Conservation (phyloP, 92 coral and sea anemone species). For the Plumapathes pennacea region DNA sequence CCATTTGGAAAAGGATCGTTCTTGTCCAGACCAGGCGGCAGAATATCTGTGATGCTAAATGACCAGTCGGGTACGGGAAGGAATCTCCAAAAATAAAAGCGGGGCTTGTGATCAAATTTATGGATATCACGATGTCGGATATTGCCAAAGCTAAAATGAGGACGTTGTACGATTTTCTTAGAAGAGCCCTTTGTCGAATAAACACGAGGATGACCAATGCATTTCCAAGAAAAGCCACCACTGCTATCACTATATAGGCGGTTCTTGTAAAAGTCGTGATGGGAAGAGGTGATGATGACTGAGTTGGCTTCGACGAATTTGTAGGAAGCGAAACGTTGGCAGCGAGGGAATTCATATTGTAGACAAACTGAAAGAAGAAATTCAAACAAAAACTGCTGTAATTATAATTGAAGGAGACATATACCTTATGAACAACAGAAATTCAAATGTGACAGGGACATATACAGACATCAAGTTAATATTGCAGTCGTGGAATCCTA, state of each 20-base stretch:
- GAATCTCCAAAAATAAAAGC: constrained; percentile 15
- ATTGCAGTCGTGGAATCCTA: too few relatives aligned
- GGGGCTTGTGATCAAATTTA: constrained; percentile 14
- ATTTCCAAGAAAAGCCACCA: constrained; percentile 1
- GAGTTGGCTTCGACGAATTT: too few relatives aligned
- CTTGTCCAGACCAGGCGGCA: constrained; percentile 68
- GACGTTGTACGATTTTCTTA: constrained; percentile 14
- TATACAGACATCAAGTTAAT: too few relatives aligned
- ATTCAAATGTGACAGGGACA: too few relatives aligned
- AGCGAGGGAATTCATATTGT: too few relatives aligned
- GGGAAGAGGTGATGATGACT: too few relatives aligned
- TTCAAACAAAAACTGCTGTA: too few relatives aligned
- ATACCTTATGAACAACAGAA: too few relatives aligned
- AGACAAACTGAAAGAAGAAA: too few relatives aligned
- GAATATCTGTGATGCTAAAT: constrained; percentile 38
- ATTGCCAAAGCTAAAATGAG: constrained; percentile 7
- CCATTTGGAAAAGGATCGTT: constrained; percentile 59
- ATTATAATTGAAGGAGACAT: too few relatives aligned
- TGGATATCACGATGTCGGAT: constrained; percentile 5
- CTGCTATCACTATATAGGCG: constrained; percentile 11
- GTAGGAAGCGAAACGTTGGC: too few relatives aligned
- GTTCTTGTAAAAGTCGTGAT: constrained; percentile 14
- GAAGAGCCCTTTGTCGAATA: not conserved
- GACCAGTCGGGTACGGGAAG: constrained; percentile 19
- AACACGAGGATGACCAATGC: not conserved